Base-by-base conservation (phyloP, 2,888 invertebrate genomes). In the Sepioteuthis lessoniana region DNA sequence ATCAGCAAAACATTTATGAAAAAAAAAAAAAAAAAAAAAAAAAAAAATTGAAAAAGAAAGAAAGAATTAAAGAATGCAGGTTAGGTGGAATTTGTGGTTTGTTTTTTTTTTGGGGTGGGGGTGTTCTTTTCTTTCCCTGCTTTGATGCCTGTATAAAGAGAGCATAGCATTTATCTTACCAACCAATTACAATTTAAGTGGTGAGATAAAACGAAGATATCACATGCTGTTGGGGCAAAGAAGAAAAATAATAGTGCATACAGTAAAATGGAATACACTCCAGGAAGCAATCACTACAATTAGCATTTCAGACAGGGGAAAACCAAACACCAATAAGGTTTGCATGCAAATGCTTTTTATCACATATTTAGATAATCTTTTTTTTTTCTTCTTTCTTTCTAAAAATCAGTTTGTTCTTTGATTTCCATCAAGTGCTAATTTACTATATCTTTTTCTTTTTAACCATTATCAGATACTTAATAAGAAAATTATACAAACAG, bases 61-160 rank as follows among this genome's bases (percentile, higher is more conserved):
- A 10, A 8, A 31, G 28, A 7, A n/a, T n/a, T 90, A 38, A 31
- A 42, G 31, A 47, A 90, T 90, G 90, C 42, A 90, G 94, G 94
- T 90, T 37, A 50, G 90, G 94, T 94, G 94, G 94, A 94, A 94
- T 94, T 94, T 35, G 93, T 38, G 60, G 21, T 60, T 4, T n/a
- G 19, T n/a, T 37, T 93, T 38, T 50, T n/a, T 76, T 60, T 55
- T 35, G n/a, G n/a, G n/a, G n/a, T n/a, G n/a, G n/a, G n/a, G n/a
- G n/a, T 76, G 47, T 19, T 76, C n/a, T 76, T 13, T 1, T 76
- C 4, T 3, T 76, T 1, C 16, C 76, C 25, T 21, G 55, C 21
- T 55, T 55, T 28, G 55, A 55, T 76, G 76, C n/a, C 76, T n/a
- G 76, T 16, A 13, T 16, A 76, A 76, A n/a, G 13, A 76, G n/a